These are phyloP conservation scores for Anseranas semipalmata DNA, from an alignment of 2,113 vertebrate species.

Conservation along the genomic window DNA sequence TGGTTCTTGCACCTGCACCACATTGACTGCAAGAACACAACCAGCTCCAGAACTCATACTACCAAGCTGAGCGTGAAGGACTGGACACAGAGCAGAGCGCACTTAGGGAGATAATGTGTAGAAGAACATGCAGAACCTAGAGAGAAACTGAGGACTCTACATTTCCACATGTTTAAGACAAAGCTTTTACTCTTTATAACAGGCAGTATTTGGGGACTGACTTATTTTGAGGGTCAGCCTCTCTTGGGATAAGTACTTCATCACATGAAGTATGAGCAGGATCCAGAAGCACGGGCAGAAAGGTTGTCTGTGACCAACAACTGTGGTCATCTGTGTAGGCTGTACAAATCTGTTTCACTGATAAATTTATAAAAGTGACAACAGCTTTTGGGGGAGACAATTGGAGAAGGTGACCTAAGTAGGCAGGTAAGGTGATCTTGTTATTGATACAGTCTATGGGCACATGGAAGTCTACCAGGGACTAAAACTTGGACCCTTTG, in stretches of 20 bases:
- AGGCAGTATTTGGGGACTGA: neutral
- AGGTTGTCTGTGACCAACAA: neutral
- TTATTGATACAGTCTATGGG: neutral
- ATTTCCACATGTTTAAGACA: neutral
- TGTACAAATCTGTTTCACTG: neutral
- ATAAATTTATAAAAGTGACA: neutral
- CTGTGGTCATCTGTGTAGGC: neutral
- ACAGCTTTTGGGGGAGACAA: neutral
- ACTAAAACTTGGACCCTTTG: slow-evolving; percentile 5
- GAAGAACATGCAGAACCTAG: neutral
- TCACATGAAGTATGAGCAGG: neutral
- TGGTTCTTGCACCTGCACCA: neutral
- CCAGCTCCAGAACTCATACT: neutral
- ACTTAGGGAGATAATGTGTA: neutral
- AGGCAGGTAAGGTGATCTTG: neutral
- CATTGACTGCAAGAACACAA: neutral
- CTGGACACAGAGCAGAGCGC: neutral
- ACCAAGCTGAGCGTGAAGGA: neutral
- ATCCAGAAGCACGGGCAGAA: neutral
- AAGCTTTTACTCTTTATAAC: neutral
- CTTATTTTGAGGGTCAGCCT: neutral
- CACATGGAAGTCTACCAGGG: neutral
- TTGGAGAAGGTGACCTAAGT: neutral
- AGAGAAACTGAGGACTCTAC: neutral
- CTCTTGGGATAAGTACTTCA: neutral